A percentile compares a stretch with the other conserved stretches of the same genome.
Conservation (phyloP, 2,797 vertebrate species). For the Clarias pachynema region DNA sequence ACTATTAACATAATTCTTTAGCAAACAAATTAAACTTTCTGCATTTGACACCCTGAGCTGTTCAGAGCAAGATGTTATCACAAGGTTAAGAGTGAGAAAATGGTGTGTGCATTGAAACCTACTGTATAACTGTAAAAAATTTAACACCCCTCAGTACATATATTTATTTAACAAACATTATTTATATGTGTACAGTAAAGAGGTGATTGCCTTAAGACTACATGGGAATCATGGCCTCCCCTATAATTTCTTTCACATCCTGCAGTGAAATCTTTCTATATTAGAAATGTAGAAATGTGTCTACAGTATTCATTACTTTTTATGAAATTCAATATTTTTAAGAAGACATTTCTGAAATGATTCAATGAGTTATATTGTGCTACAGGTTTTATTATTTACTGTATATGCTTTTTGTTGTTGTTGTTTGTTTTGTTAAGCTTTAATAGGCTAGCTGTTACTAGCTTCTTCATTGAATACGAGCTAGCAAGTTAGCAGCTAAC, state of each 20-base stretch:
- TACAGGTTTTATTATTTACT: background rate
- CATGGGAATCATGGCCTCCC: background rate
- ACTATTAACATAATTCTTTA: background rate
- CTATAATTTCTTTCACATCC: background rate
- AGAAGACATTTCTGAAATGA: background rate
- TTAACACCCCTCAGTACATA: background rate
- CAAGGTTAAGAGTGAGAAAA: background rate
- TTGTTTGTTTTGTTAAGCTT: background rate
- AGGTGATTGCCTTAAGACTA: background rate
- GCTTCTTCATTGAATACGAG: background rate
- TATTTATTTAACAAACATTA: background rate
- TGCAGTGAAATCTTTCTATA: background rate
- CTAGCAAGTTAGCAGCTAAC: background rate
- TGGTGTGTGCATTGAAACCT: background rate
- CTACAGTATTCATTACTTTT: background rate
- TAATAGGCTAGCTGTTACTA: background rate
- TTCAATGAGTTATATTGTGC: background rate
- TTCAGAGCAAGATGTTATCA: background rate
- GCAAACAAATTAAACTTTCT: background rate
- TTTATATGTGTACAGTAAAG: background rate
- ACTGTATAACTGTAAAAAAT: background rate
- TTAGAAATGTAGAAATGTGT: background rate
- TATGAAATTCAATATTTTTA: background rate
- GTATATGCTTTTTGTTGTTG: background rate
- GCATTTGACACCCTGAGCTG: background rate